Conservation (phyloP, 2,797 vertebrate genomes). For the Gephyroberyx darwinii region DNA sequence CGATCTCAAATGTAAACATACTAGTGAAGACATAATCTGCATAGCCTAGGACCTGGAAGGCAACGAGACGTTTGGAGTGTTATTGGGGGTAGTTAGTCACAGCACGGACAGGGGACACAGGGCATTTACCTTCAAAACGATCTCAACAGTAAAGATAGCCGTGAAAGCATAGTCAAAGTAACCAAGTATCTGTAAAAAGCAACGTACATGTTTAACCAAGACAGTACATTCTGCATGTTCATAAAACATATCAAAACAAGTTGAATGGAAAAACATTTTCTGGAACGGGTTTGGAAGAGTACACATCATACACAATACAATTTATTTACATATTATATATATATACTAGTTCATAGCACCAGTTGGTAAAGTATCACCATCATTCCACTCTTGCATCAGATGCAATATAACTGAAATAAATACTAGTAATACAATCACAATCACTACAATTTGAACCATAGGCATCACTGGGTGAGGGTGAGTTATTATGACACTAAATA, state of each 20-base stretch:
- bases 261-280: slow-evolving; percentile 38
- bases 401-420: too few relatives aligned
- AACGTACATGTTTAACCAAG: slow-evolving; percentile 83
- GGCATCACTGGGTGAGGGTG: slow-evolving; percentile 1
- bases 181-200: slow-evolving; percentile 99
- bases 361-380: too few relatives aligned
- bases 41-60: slow-evolving; percentile 97
- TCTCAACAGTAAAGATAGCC: slow-evolving; percentile 99
- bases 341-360: not conserved
- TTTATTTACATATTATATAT: not conserved
- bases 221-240: slow-evolving; percentile 71
- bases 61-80: slow-evolving; percentile 91
- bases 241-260: slow-evolving; percentile 58
- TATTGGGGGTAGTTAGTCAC: slow-evolving; percentile 85
- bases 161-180: slow-evolving; percentile 99
- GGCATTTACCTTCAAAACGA: slow-evolving; percentile 98
- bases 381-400: too few relatives aligned
- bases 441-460: not conserved
- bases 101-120: slow-evolving; percentile 85
- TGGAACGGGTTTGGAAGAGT: slow-evolving; percentile 32
- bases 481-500: not conserved
- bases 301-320: slow-evolving; percentile 5
- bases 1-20: slow-evolving; percentile 99
- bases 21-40: slow-evolving; percentile 99
- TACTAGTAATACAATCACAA: not conserved